Conservation (phyloP, 1,140 invertebrate genomes). For the Nomia melanderi region DNA sequence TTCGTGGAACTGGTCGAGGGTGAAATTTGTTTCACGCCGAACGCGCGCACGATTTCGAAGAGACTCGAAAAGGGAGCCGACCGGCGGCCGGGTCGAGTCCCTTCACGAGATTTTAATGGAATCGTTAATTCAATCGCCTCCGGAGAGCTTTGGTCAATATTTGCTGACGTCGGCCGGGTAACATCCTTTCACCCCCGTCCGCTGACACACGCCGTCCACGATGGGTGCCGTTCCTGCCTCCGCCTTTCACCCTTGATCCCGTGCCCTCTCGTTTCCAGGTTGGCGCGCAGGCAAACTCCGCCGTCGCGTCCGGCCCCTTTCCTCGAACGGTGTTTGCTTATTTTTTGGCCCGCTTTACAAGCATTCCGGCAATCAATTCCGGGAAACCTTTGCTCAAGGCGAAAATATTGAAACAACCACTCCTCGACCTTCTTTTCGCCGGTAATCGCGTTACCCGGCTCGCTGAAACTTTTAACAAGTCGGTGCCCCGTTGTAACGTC, state of each 20-base stretch:
- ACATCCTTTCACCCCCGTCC: background rate
- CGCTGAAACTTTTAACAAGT: no score
- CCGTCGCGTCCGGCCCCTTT: background rate
- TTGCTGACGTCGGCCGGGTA: constrained; percentile 31
- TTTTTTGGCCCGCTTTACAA: background rate
- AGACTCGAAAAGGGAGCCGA: background rate
- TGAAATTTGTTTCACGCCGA: background rate
- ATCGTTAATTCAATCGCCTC: constrained; percentile 65
- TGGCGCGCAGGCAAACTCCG: constrained; percentile 8
- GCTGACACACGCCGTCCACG: background rate
- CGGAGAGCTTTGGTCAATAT: constrained; percentile 56
- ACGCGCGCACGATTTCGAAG: background rate
- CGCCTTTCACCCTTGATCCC: constrained; percentile 12
- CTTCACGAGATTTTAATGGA: constrained; percentile 57
- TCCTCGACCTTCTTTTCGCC: no score
- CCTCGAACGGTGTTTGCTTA: constrained; percentile 7
- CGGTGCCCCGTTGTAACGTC: no score
- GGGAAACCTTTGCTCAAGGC: no score
- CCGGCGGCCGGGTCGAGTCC: background rate
- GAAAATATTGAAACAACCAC: no score
- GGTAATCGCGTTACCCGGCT: no score
- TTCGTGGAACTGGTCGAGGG: background rate
- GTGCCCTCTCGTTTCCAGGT: background rate
- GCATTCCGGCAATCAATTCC: background rate
- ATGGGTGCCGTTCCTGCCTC: background rate